A percentile compares a stretch with the other conserved stretches of the same genome.
Conservation (phyloP, 2,113 vertebrate genomes). For the Terrapene triunguis region DNA sequence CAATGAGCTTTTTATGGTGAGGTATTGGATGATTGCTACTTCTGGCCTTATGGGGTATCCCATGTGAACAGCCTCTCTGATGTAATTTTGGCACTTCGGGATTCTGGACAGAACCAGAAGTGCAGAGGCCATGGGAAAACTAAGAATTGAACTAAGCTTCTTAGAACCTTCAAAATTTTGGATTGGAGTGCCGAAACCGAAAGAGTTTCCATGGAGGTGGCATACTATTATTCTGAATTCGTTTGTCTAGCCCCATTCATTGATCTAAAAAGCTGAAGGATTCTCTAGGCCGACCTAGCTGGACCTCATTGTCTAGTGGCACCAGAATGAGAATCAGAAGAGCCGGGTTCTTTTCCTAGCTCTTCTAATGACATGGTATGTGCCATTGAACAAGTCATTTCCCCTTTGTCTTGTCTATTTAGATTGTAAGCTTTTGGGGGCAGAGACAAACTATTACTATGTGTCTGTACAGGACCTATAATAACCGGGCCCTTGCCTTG, state of each 20-base stretch:
- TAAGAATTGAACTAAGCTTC: not conserved
- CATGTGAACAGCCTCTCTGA: not conserved
- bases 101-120: not conserved
- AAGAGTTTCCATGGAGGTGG: not conserved
- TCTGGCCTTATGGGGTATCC: not conserved
- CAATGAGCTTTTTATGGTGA: not conserved
- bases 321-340: not conserved
- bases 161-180: not conserved
- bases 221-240: not conserved
- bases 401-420: not conserved
- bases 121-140: not conserved
- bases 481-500: not conserved
- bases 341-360: not conserved
- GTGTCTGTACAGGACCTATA: not conserved
- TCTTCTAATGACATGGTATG: not conserved
- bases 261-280: not conserved
- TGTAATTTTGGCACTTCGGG: not conserved
- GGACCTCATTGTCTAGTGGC: rapidly evolving
- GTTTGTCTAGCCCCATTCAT: not conserved
- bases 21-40: rapidly evolving
- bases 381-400: not conserved
- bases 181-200: not conserved
- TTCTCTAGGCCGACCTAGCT: not conserved
- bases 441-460: not conserved
- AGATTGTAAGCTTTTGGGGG: not conserved